These are phyloP conservation scores for Odontesthes bonariensis DNA, from an alignment of 2,113 vertebrate species.

Conservation along the genomic window DNA sequence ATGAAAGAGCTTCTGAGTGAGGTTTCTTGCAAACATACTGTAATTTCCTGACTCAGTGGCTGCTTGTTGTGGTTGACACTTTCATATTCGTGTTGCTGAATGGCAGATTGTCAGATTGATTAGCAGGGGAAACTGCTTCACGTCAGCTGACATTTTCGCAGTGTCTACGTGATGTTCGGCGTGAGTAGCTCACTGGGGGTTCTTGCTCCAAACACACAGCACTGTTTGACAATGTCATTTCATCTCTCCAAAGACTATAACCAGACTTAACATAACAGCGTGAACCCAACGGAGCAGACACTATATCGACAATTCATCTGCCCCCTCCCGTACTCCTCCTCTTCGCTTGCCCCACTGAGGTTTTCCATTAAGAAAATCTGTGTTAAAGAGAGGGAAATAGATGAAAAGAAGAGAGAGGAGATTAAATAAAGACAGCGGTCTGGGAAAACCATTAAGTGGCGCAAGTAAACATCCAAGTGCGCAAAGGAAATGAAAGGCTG, in stretches of 20 bases:
- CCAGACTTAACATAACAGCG: constrained; percentile 51
- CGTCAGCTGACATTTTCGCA: constrained; percentile 31
- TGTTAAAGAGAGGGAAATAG: constrained; percentile 35
- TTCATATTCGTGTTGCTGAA: constrained; percentile 15
- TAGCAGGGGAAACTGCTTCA: constrained; percentile 2
- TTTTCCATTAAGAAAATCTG: constrained; percentile 47
- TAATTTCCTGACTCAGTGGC: constrained; percentile 44
- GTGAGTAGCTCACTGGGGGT: constrained; percentile 25
- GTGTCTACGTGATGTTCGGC: constrained; percentile 31
- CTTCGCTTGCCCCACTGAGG: constrained; percentile 20
- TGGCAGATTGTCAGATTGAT: constrained; percentile 19
- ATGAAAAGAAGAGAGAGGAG: constrained; percentile 32
- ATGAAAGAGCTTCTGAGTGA: constrained; percentile 56
- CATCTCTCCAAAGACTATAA: constrained; percentile 49
- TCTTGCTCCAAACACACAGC: constrained; percentile 13
- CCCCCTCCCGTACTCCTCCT: constrained; percentile 14
- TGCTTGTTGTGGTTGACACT: constrained; percentile 5
- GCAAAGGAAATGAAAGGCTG: constrained; percentile 62
- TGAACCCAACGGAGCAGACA: constrained; percentile 40
- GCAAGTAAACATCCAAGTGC: constrained; percentile 48
- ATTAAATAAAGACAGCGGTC: constrained; percentile 66
- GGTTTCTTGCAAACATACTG: constrained; percentile 8
- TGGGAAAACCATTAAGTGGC: constrained; percentile 74
- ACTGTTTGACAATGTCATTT: constrained; percentile 46
- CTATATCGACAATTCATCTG: constrained; percentile 46